Evolutionary conservation across 2,888 invertebrate species (phyloP), one percentile per base, ranked within the genome.

Genomic region (Fragum whitleyi): DNA sequence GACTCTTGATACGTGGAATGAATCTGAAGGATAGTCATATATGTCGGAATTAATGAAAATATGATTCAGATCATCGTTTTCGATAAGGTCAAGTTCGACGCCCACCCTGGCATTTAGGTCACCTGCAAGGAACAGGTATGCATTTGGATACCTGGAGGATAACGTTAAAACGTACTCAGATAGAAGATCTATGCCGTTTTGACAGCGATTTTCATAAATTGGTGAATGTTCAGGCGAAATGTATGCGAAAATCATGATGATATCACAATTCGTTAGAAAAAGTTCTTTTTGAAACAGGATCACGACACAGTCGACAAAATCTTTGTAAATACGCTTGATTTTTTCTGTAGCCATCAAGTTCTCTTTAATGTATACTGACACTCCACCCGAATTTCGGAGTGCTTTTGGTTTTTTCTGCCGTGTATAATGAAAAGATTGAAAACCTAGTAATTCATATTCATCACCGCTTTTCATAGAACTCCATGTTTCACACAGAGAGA

Each of bases 401-500:
- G 53, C 7, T 21, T 5, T 53, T 21, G 53, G 19, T 19, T 53
- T 53, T n/a, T 53, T 53, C 19, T 53, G 7, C 21, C 53, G 7
- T 7, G 19, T 19, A 21, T 7, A n/a, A 19, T 53, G 53, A 53
- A 53, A 53, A 11, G 53, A 21, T 53, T n/a, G 53, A 21, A 11
- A 53, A 39, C 14, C 14, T 9, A 9, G 6, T 9, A 53, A 6
- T n/a, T 11, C 53, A 21, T n/a, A 11, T n/a, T 7, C 7, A 53
- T 53, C 6, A 7, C 5, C 5, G 19, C 19, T 21, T 6, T 7
- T 53, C 19, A 11, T n/a, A 6, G n/a, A 5, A 19, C 19, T 53
- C 53, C 53, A 53, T n/a, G 53, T 53, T 53, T 53, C 53, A n/a
- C 53, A 53, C 5, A 53, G 53, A 11, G 53, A 7, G 53, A 53